Base-by-base conservation (phyloP, 2,797 vertebrate genomes). In the Poeciliopsis gracilis region DNA sequence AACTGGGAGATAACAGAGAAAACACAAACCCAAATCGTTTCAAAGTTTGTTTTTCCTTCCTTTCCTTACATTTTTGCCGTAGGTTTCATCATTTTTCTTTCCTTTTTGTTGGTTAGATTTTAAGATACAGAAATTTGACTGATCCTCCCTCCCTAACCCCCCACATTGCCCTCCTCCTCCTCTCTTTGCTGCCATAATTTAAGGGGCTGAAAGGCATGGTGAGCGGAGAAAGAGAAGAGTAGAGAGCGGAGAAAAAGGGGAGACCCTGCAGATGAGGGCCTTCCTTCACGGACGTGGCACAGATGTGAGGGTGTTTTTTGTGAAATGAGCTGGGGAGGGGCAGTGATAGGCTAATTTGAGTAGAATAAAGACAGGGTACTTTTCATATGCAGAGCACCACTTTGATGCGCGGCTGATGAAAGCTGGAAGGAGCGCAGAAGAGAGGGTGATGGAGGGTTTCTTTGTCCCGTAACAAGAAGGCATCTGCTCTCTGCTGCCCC, bases 341-440 rank as follows among this genome's bases (percentile, higher is more conserved):
- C 88, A 87, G 93, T 75, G 89, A 92, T 94, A 95, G 96, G 96
- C 95, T 96, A 95, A 96, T 95, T 95, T 95, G 95, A 92, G 92
- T 87, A 8, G 9, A 89, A 93, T 94, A 95, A 95, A 95, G 93
- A 92, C 93, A 89, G 84, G 76, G 55, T 75, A 87, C 93, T 94
- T 97, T 97, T 97, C 96, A 96, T 95, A 96, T 96, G 96, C 95
- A 97, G 95, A 97, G 87, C 57, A 92, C 86, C 86, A 89, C 96
- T 97, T 97, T 96, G 96, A 97, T 97, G 96, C 88, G 88, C 84
- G 92, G 91, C 90, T 88, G 91, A 94, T 94, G 92, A 94, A 94
- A 94, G 94, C 91, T 87, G 84, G 84, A 90, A 84, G 88, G 89
- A 90, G 88, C 80, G 84, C 84, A 69, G 87, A 87, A 84, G 91